Evolutionary conservation across 2,113 vertebrate genomes (phyloP).

Genomic region (Charina bottae): DNA sequence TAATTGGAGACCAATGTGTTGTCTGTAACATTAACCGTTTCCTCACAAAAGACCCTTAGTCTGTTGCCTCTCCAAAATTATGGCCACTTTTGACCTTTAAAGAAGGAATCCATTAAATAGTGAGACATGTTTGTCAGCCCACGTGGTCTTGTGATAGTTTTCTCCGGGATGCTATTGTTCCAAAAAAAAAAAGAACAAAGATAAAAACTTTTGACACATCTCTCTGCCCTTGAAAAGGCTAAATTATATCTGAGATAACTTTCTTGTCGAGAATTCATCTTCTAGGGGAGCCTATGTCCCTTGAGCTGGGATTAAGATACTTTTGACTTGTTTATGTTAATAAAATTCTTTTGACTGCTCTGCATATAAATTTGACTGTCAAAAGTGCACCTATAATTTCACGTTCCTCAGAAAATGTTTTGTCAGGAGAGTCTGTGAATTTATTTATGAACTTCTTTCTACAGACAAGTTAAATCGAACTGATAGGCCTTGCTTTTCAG

Average conservation of each 20-base stretch:
- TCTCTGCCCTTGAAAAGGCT: constrained; percentile 19
- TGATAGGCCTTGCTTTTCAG: constrained; percentile 59
- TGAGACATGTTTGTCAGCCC: constrained; percentile 16
- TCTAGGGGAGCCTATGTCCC: constrained; percentile 47
- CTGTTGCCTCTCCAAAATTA: constrained; percentile 1
- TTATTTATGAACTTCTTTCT: constrained; percentile 69
- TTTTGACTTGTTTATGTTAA: constrained; percentile 68
- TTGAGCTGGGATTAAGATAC: constrained; percentile 63
- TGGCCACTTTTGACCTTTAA: background rate
- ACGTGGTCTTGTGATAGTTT: background rate
- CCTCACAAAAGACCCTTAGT: background rate
- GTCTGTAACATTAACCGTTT: constrained; percentile 47
- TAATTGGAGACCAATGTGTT: constrained; percentile 47
- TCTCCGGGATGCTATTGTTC: constrained; percentile 48
- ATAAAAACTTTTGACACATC: constrained; percentile 33
- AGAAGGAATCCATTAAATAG: background rate
- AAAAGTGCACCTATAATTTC: constrained; percentile 66
- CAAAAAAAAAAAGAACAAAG: constrained; percentile 1
- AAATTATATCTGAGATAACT: constrained; percentile 58
- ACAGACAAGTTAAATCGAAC: constrained; percentile 65
- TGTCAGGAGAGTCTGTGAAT: constrained; percentile 64
- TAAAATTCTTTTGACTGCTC: constrained; percentile 67
- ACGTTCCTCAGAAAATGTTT: constrained; percentile 70
- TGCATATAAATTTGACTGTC: constrained; percentile 66
- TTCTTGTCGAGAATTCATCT: constrained; percentile 48